Conservation (phyloP, 2,797 vertebrate species). For the Eospalax fontanierii region DNA sequence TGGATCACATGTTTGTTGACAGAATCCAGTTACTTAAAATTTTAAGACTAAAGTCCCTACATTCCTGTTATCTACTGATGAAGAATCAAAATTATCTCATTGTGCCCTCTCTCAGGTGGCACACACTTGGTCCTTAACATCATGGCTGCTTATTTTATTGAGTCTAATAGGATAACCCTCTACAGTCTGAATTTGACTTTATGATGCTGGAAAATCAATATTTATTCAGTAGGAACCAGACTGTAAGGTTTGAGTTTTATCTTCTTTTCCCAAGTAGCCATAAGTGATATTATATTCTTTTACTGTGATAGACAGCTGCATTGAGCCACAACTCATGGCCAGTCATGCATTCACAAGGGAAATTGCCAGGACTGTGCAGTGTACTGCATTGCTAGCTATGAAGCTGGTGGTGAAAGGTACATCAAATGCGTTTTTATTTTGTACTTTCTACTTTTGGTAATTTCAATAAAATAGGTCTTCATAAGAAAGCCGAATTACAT, state of each 20-base stretch:
- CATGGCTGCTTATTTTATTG: not conserved
- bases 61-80: not conserved
- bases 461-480: not conserved
- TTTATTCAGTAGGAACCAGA: not conserved
- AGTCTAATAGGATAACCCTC: not conserved
- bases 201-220: not conserved
- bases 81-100: not conserved
- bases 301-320: no score
- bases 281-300: not conserved
- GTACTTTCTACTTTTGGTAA: not conserved
- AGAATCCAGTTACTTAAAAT: not conserved
- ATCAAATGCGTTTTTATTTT: not conserved
- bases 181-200: not conserved
- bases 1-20: no score
- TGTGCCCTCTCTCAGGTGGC: not conserved
- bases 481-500: not conserved
- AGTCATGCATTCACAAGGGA: not conserved
- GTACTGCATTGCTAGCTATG: not conserved
- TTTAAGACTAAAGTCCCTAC: not conserved
- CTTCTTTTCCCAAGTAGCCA: not conserved
- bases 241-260: not conserved
- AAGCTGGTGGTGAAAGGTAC: not conserved
- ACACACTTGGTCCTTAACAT: not conserved
- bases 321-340: not conserved
- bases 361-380: not conserved